Evolutionary conservation across 2,113 vertebrate species (phyloP), one percentile per base, ranked within the genome.

Genomic region (Larimichthys crocea): DNA sequence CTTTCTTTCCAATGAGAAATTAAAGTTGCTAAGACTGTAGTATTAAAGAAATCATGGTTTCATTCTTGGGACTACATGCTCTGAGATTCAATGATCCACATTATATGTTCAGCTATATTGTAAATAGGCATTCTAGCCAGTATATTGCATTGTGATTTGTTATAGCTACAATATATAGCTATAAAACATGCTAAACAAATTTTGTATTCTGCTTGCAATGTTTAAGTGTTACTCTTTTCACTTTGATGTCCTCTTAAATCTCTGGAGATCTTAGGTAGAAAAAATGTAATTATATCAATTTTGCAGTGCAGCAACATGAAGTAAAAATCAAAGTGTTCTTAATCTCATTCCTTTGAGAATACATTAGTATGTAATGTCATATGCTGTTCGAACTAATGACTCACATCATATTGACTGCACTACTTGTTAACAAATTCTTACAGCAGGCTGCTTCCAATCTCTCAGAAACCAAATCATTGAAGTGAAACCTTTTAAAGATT

Each of bases 401-500:
- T 87, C 65, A 17, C 44, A 74, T 68, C 56, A 50, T 70, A 76
- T 56, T 50, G 67, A 82, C 74, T 71, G 19, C 48, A 24, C 68
- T 12, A 3, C 78, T 74, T 86, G 63, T 83, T 81, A 85, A 86
- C 71, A 86, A 66, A 70, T 71, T 62, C 44, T 57, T 81, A 52
- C 44, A 83, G 22, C 46, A 78, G 22, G 50, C 55, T 79, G 74
- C 24, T 79, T 72, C 46, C 31, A 15, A 17, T 49, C 55, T 57
- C 24, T 63, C 26, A 68, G 66, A 65, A 79, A 55, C 65, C 35
- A 73, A 78, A 79, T 71, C 67, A 77, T 53, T 84, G 55, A 73
- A 74, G 85, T 74, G 52, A 86, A 91, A 79, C 79, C 73, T 79
- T 91, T 92, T 73, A 86, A 85, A 88, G 77, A 90, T 89, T 88